Percentiles rank a stretch among this genome's conserved stretches.
Conservation (phyloP, 23 tunicate species). For the Corella eumyota region DNA sequence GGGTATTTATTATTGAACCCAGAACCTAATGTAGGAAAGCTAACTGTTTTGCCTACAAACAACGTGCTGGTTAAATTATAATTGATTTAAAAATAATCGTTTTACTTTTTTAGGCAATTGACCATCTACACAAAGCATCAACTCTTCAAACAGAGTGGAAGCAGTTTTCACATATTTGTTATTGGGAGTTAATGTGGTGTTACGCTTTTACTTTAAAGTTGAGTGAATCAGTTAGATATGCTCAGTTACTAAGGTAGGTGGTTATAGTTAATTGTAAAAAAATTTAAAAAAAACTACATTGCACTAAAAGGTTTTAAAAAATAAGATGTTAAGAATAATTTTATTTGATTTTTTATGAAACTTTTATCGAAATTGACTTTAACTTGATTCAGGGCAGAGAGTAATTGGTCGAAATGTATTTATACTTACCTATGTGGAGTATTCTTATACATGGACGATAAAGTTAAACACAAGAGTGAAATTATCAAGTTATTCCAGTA, state of each 20-base stretch:
- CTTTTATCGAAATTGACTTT: not conserved
- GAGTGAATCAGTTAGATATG: conserved; percentile 63
- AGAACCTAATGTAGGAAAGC: no score
- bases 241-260: conserved; percentile 44
- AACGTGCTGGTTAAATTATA: no score
- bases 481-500: conserved; percentile 49
- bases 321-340: no score
- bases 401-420: conserved; percentile 86
- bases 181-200: conserved; percentile 98
- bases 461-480: conserved; percentile 17
- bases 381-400: conserved; percentile 29
- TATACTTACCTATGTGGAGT: conserved; percentile 66
- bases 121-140: conserved; percentile 44
- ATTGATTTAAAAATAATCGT: no score
- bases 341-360: not conserved
- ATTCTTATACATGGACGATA: conserved; percentile 42
- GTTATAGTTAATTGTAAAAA: not conserved
- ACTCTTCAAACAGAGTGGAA: conserved; percentile 77
- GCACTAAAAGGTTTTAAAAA: no score
- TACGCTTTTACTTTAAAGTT: conserved; percentile 50
- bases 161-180: conserved; percentile 78
- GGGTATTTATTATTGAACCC: no score
- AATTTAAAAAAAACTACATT: conserved; percentile 3
- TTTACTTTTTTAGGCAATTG: conserved; percentile 85
- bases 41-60: no score